phyloP scores from a whole-genome alignment of 1,140 invertebrate species.

The Cyphomyrmex costatus region DNA sequence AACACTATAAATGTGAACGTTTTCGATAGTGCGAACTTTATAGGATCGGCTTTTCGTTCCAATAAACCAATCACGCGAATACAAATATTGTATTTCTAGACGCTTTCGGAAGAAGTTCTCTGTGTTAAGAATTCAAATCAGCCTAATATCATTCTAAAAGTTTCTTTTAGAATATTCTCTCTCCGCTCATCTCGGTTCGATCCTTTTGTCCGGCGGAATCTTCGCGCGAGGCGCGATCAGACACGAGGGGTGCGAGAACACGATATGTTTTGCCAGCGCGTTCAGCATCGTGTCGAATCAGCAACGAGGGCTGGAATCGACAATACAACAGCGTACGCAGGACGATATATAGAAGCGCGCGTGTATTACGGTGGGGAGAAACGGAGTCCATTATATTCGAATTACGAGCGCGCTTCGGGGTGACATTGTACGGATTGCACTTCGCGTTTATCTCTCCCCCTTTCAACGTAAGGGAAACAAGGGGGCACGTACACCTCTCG shows the following conservation, averaged over 20 bases:
- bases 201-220: slow-evolving; percentile 20
- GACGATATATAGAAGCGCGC: slow-evolving; percentile 32
- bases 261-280: slow-evolving; percentile 58
- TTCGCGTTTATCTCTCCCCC: slow-evolving; percentile 49
- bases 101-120: not conserved
- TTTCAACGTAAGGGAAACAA: slow-evolving; percentile 36
- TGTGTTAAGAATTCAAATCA: not conserved
- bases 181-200: slow-evolving; percentile 1
- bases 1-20: too few relatives aligned
- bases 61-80: not conserved
- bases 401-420: slow-evolving; percentile 73
- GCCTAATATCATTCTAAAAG: not conserved
- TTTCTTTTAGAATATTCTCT: not conserved
- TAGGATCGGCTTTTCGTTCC: not conserved
- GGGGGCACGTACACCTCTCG: slow-evolving; percentile 8
- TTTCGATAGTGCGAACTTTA: not conserved
- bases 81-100: not conserved
- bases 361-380: slow-evolving; percentile 41
- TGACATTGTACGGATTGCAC: slow-evolving; percentile 72
- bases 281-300: slow-evolving; percentile 63
- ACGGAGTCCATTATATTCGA: slow-evolving; percentile 75
- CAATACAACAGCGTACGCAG: slow-evolving; percentile 26
- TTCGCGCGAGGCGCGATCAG: slow-evolving; percentile 4
- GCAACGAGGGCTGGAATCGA: slow-evolving; percentile 58
- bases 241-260: slow-evolving; percentile 28